These are phyloP conservation scores for Meloidogyne hapla DNA, from an alignment of 1,140 invertebrate species.

Conservation along the genomic window DNA sequence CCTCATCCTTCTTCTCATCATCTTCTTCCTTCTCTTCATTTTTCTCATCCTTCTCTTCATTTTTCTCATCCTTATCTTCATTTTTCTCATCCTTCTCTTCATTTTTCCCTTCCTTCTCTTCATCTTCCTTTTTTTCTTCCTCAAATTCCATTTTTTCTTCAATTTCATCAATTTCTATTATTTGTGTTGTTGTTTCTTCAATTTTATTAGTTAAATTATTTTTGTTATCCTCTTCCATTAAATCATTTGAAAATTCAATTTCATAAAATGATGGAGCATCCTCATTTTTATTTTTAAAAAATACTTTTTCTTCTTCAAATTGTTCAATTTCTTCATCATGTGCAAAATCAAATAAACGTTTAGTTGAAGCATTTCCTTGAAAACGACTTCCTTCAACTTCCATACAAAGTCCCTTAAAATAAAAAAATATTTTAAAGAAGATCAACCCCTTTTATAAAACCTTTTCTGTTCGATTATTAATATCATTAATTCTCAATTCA, in stretches of 20 bases:
- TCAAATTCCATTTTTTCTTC: not conserved
- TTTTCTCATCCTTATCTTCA: not conserved
- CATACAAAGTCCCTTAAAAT: conserved; percentile 21
- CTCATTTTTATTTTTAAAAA: conserved; percentile 12
- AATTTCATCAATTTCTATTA: not conserved
- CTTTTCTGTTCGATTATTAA: conserved; percentile 23
- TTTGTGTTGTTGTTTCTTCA: conserved; percentile 1
- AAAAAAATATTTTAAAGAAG: conserved; percentile 3
- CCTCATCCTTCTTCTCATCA: not conserved
- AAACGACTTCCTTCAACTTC: conserved; percentile 29
- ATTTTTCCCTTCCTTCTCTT: not conserved
- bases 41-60: not conserved
- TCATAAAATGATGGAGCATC: conserved; percentile 14
- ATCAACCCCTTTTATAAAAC: too few species aligned
- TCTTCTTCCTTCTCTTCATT: not conserved
- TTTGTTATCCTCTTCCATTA: not conserved
- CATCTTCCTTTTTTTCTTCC: not conserved
- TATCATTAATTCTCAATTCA: conserved; percentile 53
- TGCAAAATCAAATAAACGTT: conserved; percentile 16
- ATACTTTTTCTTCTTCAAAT: not conserved
- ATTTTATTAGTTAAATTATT: not conserved
- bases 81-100: not conserved
- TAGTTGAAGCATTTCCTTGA: not conserved
- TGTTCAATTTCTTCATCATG: conserved; percentile 14
- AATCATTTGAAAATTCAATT: conserved; percentile 4